Percentiles rank a stretch among this genome's conserved stretches.
These are phyloP conservation scores for Lamprologus sp. DNA, from an alignment of 2,113 vertebrate species.

Conservation along the genomic window DNA sequence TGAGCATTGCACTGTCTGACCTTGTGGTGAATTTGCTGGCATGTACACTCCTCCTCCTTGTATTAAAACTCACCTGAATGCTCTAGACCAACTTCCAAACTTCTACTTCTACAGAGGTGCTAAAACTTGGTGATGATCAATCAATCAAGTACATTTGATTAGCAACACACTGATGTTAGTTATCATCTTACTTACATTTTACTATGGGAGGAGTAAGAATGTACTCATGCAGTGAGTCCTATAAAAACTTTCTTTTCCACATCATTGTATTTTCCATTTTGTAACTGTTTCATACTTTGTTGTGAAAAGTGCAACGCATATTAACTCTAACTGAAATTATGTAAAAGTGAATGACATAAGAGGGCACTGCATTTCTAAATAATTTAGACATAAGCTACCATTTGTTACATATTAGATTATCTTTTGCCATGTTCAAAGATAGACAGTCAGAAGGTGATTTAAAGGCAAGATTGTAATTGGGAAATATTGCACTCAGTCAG, in stretches of 20 bases:
- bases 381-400: neutral
- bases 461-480: conserved; percentile 20
- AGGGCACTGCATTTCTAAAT: conserved; percentile 5
- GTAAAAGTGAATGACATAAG: neutral
- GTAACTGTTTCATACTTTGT: neutral
- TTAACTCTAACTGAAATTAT: neutral
- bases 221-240: neutral
- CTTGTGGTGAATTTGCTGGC: neutral
- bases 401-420: conserved; percentile 11
- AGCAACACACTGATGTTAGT: neutral
- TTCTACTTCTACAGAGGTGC: neutral
- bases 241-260: neutral
- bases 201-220: neutral
- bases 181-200: neutral
- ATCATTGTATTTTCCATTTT: neutral
- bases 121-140: neutral
- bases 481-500: conserved; percentile 13
- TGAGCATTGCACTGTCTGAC: neutral
- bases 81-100: neutral
- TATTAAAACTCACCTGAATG: neutral
- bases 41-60: neutral
- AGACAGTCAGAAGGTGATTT: conserved; percentile 8
- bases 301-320: neutral
- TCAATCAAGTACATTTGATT: neutral
- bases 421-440: conserved; percentile 37